Base-by-base conservation (phyloP, 2,888 invertebrate species). In the Drosophila quinaria region DNA sequence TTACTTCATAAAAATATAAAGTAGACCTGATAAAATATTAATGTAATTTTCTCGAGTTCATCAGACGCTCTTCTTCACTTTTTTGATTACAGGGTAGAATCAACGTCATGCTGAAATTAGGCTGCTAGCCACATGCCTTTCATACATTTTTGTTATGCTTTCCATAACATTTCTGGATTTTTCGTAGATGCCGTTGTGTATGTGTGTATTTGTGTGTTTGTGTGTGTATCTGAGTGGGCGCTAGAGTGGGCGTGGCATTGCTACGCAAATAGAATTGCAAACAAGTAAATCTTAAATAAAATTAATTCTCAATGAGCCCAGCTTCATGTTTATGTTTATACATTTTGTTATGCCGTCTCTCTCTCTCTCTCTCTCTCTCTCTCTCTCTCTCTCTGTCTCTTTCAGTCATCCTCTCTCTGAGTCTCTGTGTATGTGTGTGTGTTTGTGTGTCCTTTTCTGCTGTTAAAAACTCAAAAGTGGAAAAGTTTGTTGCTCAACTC, bases 401-500 rank as follows among this genome's bases (percentile, higher is more conserved):
- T n/a, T n/a, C 29, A 2, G 25, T 33, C 22, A 19, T 2, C 19
- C 2, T 19, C 2, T 2, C 19, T 19, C 2, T 19, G 19, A 19
- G 19, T 19, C 19, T 42, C 8, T 13, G 41, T 9, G 19, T 31
- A 13, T n/a, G 25, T 29, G 17, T 15, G 25, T 61, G 22, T 51
- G 55, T 49, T 37, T 50, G 50, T 52, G 55, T 29, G 49, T 15
- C 33, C 39, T 42, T 37, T 31, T 54, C 31, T 68, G 80, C 71
- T 65, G 63, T 69, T 72, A 56, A 70, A 70, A 87, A 81, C 79
- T 78, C 71, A 73, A 76, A 85, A 89, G 85, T 89, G 75, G 80
- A 89, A 88, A 89, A 89, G 71, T 86, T 86, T 89, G 58, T 74
- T 79, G 67, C 70, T 73, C 77, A 85, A 85, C 82, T 87, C 67